Evolutionary conservation across 2,113 vertebrate genomes (phyloP).

Genomic region (Myotis yumanensis): DNA sequence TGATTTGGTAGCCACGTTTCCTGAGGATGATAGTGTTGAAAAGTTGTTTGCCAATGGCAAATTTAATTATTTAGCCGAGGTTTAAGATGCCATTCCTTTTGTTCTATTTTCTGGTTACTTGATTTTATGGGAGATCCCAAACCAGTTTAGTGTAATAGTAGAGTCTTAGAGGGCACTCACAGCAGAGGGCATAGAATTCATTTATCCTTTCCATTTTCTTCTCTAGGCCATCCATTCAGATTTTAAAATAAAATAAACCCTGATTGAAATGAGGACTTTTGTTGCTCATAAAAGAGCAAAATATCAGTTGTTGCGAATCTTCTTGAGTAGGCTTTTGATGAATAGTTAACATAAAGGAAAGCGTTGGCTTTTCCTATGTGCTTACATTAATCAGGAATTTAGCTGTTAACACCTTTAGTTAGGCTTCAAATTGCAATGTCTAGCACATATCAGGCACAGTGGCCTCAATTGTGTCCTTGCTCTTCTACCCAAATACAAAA

Average conservation of each 20-base stretch:
- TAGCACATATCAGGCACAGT: neutral
- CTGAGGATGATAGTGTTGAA: neutral
- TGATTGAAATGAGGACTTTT: slow-evolving; percentile 14
- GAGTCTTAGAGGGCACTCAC: neutral
- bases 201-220: neutral
- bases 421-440: neutral
- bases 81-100: slow-evolving; percentile 16
- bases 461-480: neutral
- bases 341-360: slow-evolving; percentile 56
- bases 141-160: neutral
- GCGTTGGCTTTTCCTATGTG: slow-evolving; percentile 28
- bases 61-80: slow-evolving; percentile 20
- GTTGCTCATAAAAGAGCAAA: slow-evolving; percentile 40
- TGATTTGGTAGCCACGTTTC: slow-evolving; percentile 2
- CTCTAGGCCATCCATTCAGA: neutral
- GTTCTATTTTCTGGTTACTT: slow-evolving; percentile 51
- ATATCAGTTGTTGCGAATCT: neutral
- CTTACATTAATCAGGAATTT: neutral
- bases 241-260: slow-evolving; percentile 30
- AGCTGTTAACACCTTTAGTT: neutral
- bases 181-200: neutral
- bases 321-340: slow-evolving; percentile 45
- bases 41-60: slow-evolving; percentile 33
- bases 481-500: no score
- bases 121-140: slow-evolving; percentile 3